Percentiles rank a stretch among this genome's conserved stretches.
Evolutionary conservation across 1,140 invertebrate species (phyloP).

Genomic region (Musca vetustissima): DNA sequence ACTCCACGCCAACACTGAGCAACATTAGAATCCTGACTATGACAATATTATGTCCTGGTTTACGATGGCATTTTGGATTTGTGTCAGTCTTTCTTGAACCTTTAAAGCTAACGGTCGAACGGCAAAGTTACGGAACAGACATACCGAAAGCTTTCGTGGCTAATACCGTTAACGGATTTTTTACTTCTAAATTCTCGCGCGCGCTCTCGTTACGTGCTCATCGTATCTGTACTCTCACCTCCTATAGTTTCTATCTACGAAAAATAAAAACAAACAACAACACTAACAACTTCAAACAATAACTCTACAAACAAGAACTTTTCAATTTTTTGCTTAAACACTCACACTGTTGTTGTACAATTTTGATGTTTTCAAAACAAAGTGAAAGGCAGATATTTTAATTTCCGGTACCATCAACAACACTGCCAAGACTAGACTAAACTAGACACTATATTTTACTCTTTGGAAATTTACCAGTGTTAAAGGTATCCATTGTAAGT

Average conservation of each 20-base stretch:
- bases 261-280: neutral
- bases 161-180: constrained; percentile 6
- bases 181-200: neutral
- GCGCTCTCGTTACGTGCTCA: constrained; percentile 17
- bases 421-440: too few species aligned
- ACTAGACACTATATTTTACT: too few species aligned
- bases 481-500: too few species aligned
- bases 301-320: neutral
- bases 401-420: constrained; percentile 10
- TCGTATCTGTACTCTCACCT: neutral
- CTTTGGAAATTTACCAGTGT: too few species aligned
- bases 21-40: neutral
- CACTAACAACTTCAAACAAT: neutral
- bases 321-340: neutral
- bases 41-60: neutral
- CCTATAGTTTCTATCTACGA: constrained; percentile 1
- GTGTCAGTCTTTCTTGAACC: constrained; percentile 17
- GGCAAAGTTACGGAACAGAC: neutral
- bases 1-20: neutral
- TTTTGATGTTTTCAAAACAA: neutral
- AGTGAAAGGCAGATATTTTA: constrained; percentile 6
- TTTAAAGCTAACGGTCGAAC: constrained; percentile 18
- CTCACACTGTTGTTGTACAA: neutral
- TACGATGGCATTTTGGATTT: neutral
- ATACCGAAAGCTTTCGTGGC: neutral